A percentile compares a stretch with the other conserved stretches of the same genome.
These are phyloP conservation scores for Rhinolophus sinicus DNA, from an alignment of 2,113 vertebrate species.

Conservation along the genomic window DNA sequence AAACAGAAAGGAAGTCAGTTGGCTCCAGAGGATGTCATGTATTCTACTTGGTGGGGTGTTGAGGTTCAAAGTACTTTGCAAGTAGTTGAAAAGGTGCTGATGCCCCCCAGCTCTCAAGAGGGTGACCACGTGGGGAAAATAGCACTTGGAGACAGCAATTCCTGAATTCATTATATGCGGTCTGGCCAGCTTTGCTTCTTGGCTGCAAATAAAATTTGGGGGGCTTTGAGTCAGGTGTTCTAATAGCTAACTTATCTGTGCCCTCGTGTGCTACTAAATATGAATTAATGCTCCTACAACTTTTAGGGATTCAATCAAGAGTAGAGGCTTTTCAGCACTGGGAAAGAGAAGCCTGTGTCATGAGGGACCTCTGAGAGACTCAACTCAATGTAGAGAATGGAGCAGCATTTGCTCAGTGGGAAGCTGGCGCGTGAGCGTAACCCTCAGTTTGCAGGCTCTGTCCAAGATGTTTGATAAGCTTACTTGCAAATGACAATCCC, in stretches of 20 bases:
- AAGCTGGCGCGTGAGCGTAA: neutral
- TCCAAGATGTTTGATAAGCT: neutral
- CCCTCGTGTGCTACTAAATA: neutral
- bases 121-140: neutral
- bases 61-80: neutral
- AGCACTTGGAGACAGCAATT: neutral
- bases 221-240: neutral
- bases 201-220: neutral
- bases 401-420: neutral
- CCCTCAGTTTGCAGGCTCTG: neutral
- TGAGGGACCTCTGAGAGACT: neutral
- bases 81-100: neutral
- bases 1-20: neutral
- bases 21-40: neutral
- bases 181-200: neutral
- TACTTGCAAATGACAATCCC: neutral
- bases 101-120: neutral
- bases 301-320: neutral
- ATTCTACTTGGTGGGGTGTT: neutral
- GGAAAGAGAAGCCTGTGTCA: neutral
- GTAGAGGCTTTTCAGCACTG: neutral
- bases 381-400: too few species aligned
- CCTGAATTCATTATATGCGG: too few species aligned
- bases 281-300: neutral
- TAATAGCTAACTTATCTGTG: neutral